A percentile compares a stretch with the other conserved stretches of the same genome.
Evolutionary conservation across 2,888 invertebrate genomes (phyloP).

Genomic region (Cheilosia vulpina): DNA sequence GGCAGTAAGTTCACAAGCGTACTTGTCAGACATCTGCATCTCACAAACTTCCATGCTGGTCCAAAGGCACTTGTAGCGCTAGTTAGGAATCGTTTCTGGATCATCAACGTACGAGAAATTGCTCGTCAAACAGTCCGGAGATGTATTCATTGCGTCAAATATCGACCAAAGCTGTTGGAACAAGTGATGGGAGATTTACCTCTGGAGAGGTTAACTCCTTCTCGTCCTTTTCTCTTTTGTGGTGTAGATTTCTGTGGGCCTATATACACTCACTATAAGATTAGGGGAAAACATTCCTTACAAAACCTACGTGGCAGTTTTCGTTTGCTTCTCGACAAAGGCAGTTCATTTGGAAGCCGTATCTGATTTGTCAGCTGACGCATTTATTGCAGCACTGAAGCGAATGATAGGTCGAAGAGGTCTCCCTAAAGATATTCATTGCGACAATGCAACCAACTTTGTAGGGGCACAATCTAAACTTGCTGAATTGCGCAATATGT

Average conservation of each 20-base stretch:
- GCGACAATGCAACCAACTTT: not conserved
- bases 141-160: not conserved
- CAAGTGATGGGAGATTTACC: not conserved
- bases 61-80: not conserved
- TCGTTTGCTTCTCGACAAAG: too few species aligned
- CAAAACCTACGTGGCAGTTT: too few species aligned
- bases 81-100: not conserved
- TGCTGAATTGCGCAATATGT: not conserved
- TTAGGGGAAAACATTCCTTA: too few species aligned
- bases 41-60: constrained; percentile 22
- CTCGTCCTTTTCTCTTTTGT: not conserved
- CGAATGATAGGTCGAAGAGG: not conserved
- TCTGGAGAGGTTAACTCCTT: not conserved
- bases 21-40: constrained; percentile 2
- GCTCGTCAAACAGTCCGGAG: not conserved
- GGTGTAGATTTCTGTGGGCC: too few species aligned
- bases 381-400: too few species aligned
- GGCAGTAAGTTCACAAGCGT: too few species aligned
- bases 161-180: not conserved
- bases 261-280: too few species aligned
- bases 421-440: not conserved
- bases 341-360: too few species aligned
- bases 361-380: too few species aligned
- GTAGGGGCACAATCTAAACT: constrained; percentile 14
- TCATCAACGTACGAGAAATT: not conserved